Conservation (phyloP, 2,888 invertebrate genomes). For the Octodonta nipae region DNA sequence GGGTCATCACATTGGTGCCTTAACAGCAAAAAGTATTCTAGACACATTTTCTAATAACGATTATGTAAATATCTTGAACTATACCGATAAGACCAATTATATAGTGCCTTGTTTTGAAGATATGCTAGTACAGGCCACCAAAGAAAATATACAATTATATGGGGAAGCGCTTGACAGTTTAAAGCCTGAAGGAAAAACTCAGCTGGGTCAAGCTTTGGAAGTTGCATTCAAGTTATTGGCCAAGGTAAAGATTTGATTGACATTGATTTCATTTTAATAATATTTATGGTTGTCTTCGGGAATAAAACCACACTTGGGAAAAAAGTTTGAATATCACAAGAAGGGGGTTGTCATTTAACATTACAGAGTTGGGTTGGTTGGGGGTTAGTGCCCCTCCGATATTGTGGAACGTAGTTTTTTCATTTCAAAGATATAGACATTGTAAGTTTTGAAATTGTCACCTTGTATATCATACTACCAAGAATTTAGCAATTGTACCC, state of each 20-base stretch:
- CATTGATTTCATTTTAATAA: background rate
- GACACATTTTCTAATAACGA: slow-evolving; percentile 96
- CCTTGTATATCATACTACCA: no score
- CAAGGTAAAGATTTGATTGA: slow-evolving; percentile 39
- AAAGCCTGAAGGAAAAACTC: slow-evolving; percentile 65
- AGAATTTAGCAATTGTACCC: no score
- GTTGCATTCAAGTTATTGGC: slow-evolving; percentile 72
- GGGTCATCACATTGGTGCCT: slow-evolving; percentile 58
- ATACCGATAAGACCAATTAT: slow-evolving; percentile 54
- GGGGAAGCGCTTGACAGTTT: slow-evolving; percentile 53
- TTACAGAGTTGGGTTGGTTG: no score
- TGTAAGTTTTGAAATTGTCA: no score
- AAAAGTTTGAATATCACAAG: no score
- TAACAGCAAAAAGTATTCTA: slow-evolving; percentile 76
- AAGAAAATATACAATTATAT: slow-evolving; percentile 67
- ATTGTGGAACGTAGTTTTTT: no score
- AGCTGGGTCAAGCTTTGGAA: slow-evolving; percentile 67
- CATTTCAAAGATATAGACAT: no score
- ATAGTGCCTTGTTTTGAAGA: slow-evolving; percentile 76
- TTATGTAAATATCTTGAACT: slow-evolving; percentile 83
- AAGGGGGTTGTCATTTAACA: no score
- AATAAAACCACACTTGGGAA: no score
- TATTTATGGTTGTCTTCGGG: no score
- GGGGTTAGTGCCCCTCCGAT: no score
- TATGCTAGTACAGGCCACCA: slow-evolving; percentile 75